Percentiles rank a stretch among this genome's conserved stretches.
phyloP scores from a whole-genome alignment of 1,140 invertebrate species.

The Drosophila punjabiensis region DNA sequence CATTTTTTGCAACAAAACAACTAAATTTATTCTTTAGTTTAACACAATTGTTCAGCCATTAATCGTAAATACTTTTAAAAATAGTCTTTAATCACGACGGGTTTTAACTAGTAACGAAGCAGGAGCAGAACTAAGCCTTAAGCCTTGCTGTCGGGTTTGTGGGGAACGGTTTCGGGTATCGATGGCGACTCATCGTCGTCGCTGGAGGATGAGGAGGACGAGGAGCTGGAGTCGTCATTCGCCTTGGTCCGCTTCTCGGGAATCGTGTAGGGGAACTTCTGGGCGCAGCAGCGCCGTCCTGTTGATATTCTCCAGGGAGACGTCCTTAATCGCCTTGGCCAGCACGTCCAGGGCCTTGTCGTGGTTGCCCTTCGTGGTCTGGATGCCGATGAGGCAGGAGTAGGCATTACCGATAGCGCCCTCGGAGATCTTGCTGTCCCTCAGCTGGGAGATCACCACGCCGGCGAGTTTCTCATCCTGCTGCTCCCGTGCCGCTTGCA shows the following conservation, averaged over 20 bases:
- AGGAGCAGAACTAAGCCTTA: conserved; percentile 22
- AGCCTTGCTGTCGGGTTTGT: conserved; percentile 47
- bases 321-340: conserved; percentile 86
- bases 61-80: conserved; percentile 68
- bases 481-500: conserved; percentile 87
- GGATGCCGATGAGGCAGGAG: conserved; percentile 87
- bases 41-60: conserved; percentile 43
- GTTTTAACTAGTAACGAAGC: conserved; percentile 35
- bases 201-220: conserved; percentile 82
- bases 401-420: conserved; percentile 88
- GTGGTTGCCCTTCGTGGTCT: conserved; percentile 86
- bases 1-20: conserved; percentile 57
- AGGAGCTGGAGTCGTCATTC: conserved; percentile 81
- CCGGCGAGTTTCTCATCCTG: conserved; percentile 86
- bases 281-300: conserved; percentile 86
- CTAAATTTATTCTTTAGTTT: conserved; percentile 63
- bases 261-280: conserved; percentile 85
- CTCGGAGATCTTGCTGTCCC: conserved; percentile 86
- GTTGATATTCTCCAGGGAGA: conserved; percentile 87
- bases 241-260: conserved; percentile 77
- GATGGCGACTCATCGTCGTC: conserved; percentile 81
- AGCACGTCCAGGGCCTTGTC: conserved; percentile 86
- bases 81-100: conserved; percentile 53
- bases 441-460: conserved; percentile 87
- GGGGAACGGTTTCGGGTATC: conserved; percentile 71